Percentiles rank a stretch among this genome's conserved stretches.
Conservation (phyloP, 2,113 vertebrate genomes). For the Ptilorrhoa leucosticta region DNA sequence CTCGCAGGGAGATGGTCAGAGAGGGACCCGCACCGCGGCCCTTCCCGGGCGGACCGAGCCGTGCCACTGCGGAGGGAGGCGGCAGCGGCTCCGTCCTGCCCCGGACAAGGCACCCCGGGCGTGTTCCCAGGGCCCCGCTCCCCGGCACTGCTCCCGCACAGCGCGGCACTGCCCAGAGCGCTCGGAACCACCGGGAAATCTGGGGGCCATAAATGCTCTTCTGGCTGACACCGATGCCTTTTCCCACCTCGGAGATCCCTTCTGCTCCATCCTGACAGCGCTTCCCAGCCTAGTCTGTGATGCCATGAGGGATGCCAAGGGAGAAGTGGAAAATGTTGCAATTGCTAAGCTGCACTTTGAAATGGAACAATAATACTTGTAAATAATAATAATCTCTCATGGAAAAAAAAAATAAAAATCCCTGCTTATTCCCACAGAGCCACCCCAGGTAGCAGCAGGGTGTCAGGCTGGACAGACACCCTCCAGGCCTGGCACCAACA, state of each 20-base stretch:
- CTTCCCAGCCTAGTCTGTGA: not conserved
- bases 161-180: not conserved
- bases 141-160: not conserved
- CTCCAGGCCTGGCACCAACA: slow-evolving; percentile 9
- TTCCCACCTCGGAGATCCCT: not conserved
- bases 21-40: not conserved
- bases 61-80: not conserved
- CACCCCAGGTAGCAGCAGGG: not conserved
- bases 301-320: not conserved
- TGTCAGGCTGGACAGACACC: slow-evolving; percentile 6
- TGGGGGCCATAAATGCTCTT: not conserved
- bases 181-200: not conserved
- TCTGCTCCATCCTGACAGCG: not conserved
- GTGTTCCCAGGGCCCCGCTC: not conserved
- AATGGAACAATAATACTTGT: not conserved
- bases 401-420: not conserved
- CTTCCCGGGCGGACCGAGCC: not conserved
- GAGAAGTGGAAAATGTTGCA: slow-evolving; percentile 3
- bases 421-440: not conserved
- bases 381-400: slow-evolving; percentile 17
- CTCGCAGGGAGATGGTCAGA: not conserved
- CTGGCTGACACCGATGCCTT: not conserved
- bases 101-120: not conserved
- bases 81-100: not conserved
- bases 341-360: not conserved